Conservation (phyloP, 2,888 invertebrate genomes). For the Trissolcus brochymenae region DNA sequence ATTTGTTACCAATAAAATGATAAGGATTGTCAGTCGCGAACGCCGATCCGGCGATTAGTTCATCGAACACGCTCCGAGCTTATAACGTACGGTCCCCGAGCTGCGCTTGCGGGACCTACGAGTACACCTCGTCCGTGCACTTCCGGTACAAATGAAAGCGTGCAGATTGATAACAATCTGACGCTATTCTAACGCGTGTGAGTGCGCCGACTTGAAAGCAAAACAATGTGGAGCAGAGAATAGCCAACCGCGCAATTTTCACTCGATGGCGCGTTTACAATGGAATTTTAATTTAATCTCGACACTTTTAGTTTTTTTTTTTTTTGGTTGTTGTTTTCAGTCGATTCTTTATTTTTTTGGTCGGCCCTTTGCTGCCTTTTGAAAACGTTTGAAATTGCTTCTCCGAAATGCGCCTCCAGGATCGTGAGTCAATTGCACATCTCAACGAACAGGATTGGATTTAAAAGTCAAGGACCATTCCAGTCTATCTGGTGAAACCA, state of each 20-base stretch:
- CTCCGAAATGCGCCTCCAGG: constrained; percentile 10
- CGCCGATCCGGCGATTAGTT: constrained; percentile 26
- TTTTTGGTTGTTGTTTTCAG: no score
- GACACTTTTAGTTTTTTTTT: no score
- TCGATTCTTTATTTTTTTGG: no score
- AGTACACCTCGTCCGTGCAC: not conserved
- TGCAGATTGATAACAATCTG: constrained; percentile 25
- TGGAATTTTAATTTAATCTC: no score
- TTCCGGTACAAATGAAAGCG: constrained; percentile 41
- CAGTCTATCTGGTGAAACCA: constrained; percentile 53
- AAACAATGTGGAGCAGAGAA: constrained; percentile 36
- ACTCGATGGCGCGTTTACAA: no score
- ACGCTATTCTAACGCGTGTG: constrained; percentile 23
- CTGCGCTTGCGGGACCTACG: not conserved
- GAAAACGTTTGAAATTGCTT: constrained; percentile 9
- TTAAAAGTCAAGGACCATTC: constrained; percentile 46
- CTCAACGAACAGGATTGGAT: constrained; percentile 15
- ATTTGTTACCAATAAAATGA: constrained; percentile 25
- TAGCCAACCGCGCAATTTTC: not conserved
- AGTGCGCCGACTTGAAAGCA: constrained; percentile 6
- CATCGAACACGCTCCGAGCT: not conserved
- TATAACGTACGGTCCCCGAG: not conserved
- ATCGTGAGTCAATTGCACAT: constrained; percentile 33
- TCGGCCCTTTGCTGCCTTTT: no score
- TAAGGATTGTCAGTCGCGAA: constrained; percentile 12